Conservation (phyloP, 2,797 vertebrate species). For the Propithecus deckenii region DNA sequence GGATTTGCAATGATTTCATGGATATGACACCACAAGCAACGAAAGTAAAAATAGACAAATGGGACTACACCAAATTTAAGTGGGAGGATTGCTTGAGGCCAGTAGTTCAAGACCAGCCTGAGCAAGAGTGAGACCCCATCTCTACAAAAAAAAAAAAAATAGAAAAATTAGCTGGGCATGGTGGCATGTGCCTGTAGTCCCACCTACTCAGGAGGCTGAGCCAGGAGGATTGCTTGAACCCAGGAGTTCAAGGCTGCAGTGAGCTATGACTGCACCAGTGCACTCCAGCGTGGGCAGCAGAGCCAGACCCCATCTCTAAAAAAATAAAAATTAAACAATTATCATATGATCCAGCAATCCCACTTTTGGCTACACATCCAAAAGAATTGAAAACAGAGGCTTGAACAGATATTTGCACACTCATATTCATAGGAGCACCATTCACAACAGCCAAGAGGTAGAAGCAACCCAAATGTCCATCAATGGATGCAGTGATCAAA, state of each 20-base stretch:
- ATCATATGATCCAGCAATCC: neutral
- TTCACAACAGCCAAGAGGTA: neutral
- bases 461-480: neutral
- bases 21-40: neutral
- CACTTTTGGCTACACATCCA: neutral
- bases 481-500: neutral
- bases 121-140: neutral
- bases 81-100: neutral
- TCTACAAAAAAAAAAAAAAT: no score
- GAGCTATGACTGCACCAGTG: neutral
- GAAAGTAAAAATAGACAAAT: neutral
- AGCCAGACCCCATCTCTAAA: neutral
- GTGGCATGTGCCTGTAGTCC: neutral
- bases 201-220: neutral
- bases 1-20: neutral
- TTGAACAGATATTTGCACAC: neutral
- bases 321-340: neutral
- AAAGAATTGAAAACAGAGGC: neutral
- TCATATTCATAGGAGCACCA: neutral
- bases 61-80: neutral
- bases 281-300: neutral
- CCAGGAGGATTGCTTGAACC: neutral
- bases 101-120: neutral
- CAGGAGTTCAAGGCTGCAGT: neutral
- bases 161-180: no score